Percentiles rank a stretch among this genome's conserved stretches.
These are phyloP conservation scores for Lithophane leautieri DNA, from an alignment of 2,888 invertebrate genomes.

Conservation along the genomic window DNA sequence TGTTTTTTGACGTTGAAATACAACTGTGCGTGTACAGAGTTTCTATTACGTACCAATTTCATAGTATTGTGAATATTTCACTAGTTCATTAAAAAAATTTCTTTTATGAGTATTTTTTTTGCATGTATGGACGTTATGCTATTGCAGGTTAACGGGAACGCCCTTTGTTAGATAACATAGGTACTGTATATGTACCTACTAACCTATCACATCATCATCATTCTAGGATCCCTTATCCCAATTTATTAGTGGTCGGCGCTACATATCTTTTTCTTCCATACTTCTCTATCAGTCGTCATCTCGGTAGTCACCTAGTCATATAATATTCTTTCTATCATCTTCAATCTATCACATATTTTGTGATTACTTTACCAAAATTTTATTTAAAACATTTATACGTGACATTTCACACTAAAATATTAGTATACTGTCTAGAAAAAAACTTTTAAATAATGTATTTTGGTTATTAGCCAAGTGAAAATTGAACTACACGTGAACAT, in stretches of 20 bases:
- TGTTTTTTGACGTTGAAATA: too few relatives aligned
- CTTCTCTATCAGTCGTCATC: background rate
- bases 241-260: background rate
- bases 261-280: too few relatives aligned
- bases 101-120: too few relatives aligned
- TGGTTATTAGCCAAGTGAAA: background rate
- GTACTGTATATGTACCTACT: background rate
- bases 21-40: too few relatives aligned
- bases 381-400: background rate
- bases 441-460: background rate
- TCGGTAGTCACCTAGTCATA: background rate
- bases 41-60: too few relatives aligned
- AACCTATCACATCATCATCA: background rate
- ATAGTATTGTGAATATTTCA: too few relatives aligned
- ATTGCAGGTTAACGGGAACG: too few relatives aligned
- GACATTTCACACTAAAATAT: constrained; percentile 2
- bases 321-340: background rate
- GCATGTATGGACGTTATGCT: too few relatives aligned
- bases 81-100: too few relatives aligned
- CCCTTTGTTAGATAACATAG: too few relatives aligned
- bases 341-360: background rate
- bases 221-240: background rate
- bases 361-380: background rate
- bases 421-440: background rate
- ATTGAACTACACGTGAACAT: background rate